Evolutionary conservation across 2,113 vertebrate genomes (phyloP), one percentile per base, ranked within the genome.

Genomic region (Rhinolophus sinicus): DNA sequence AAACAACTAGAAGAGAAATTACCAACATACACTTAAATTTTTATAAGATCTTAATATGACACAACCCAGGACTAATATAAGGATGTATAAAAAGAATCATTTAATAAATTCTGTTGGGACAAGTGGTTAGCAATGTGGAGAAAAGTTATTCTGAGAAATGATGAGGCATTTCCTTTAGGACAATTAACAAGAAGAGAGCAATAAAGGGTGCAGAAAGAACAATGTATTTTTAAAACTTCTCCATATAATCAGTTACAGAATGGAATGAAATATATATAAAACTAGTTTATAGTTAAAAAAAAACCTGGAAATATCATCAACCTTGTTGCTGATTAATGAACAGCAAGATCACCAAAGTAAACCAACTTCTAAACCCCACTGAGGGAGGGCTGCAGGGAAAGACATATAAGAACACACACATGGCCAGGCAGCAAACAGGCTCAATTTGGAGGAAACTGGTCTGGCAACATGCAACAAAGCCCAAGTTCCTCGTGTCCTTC

Each of bases 1-100:
- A 60, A 95, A 84, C 65, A 90, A 93, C 52, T 64, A 13, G 58
- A 87, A 95, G 78, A 69, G 33, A 86, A 90, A 90, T 86, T 75
- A 50, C 40, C 75, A 81, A 73, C 56, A 65, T 24, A 85, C 22
- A 85, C 60, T 65, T 58, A 89, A 30, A 47, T 14, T 81, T 50
- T 69, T 40, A 26, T 54, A 69, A 89, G 47, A 18, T 85, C 56
- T 65, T 50, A 96, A 52, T 10, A 44, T 19, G 64, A 95, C 5
- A 40, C 21, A 78, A 67, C 44, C 24, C 58, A 89, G 13, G 21
- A 60, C 19, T 65, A 80, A 93, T 22, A 40, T 24, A 40, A 26
- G 5, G 38, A 64, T 65, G 22, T 13, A 73, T 40, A 38, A 40
- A 44, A 65, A 44, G n/a, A 67, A 77, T 80, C 38, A 50, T 11